Conservation (phyloP, 2,113 vertebrate species). For the Planiliza haematocheilus region DNA sequence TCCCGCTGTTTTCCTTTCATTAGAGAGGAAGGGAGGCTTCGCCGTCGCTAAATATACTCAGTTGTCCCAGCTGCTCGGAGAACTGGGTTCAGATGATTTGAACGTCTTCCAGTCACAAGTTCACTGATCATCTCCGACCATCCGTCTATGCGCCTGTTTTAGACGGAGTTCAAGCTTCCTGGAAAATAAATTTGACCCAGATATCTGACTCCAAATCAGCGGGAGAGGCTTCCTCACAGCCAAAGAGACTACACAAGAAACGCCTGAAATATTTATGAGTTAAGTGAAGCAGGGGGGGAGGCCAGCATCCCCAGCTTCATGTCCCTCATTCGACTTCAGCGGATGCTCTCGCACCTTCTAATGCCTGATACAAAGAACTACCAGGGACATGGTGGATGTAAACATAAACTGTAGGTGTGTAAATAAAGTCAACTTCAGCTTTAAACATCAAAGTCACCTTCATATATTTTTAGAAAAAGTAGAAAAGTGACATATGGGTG, state of each 20-base stretch:
- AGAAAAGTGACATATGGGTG: too few species aligned
- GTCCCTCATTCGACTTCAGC: constrained; percentile 17
- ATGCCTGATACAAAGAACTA: neutral
- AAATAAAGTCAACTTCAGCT: too few species aligned
- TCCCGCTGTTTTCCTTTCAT: neutral
- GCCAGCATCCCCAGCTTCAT: neutral
- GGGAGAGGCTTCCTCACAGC: constrained; percentile 33
- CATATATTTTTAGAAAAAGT: too few species aligned
- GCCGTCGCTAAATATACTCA: constrained; percentile 8
- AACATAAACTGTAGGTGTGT: too few species aligned
- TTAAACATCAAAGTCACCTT: too few species aligned
- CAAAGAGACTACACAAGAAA: constrained; percentile 29
- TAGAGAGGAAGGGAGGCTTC: constrained; percentile 4
- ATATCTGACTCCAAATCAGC: constrained; percentile 36
- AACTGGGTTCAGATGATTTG: constrained; percentile 31
- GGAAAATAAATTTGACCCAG: constrained; percentile 61
- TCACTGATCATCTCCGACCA: constrained; percentile 28
- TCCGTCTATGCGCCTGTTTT: constrained; percentile 28
- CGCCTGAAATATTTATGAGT: constrained; percentile 52
- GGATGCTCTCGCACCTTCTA: neutral
- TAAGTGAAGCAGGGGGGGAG: constrained; percentile 26
- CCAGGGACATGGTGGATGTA: too few species aligned
- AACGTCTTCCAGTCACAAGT: constrained; percentile 39
- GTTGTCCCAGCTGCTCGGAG: constrained; percentile 46
- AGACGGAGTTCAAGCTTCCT: constrained; percentile 42